phyloP scores from a whole-genome alignment of 2,888 invertebrate genomes.

The Agapostemon virescens region DNA sequence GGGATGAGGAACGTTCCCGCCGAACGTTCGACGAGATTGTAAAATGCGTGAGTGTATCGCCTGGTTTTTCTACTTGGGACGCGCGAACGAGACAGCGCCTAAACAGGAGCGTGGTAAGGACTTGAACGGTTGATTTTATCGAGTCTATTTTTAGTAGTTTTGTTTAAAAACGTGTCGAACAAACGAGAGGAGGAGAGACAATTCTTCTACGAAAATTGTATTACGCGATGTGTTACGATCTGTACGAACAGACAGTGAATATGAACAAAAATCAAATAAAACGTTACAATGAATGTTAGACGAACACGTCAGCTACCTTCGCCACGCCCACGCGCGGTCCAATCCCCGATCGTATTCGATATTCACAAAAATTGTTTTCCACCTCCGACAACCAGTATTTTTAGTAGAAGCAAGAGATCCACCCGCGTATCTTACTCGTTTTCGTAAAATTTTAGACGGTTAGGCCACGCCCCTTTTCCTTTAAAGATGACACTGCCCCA shows the following conservation, averaged over 20 bases:
- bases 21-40: conserved; percentile 9
- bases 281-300: conserved; percentile 76
- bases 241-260: conserved; percentile 70
- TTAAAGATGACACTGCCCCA: too few relatives aligned
- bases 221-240: conserved; percentile 71
- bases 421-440: not conserved
- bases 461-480: too few relatives aligned
- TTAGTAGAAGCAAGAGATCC: not conserved
- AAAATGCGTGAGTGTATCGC: not conserved
- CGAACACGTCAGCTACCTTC: conserved; percentile 34
- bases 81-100: not conserved
- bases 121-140: conserved; percentile 72
- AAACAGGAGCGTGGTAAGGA: conserved; percentile 33
- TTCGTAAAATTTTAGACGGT: not conserved
- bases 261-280: conserved; percentile 78
- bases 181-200: conserved; percentile 20
- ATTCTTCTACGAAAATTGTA: conserved; percentile 49
- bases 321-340: not conserved
- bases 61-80: conserved; percentile 8
- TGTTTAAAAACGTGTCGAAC: conserved; percentile 60
- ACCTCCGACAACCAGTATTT: not conserved
- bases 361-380: not conserved
- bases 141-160: conserved; percentile 75
- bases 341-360: not conserved
- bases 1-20: not conserved